These are phyloP conservation scores for Enteromius trimaculatus DNA, from an alignment of 2,797 vertebrate species.

Conservation along the genomic window DNA sequence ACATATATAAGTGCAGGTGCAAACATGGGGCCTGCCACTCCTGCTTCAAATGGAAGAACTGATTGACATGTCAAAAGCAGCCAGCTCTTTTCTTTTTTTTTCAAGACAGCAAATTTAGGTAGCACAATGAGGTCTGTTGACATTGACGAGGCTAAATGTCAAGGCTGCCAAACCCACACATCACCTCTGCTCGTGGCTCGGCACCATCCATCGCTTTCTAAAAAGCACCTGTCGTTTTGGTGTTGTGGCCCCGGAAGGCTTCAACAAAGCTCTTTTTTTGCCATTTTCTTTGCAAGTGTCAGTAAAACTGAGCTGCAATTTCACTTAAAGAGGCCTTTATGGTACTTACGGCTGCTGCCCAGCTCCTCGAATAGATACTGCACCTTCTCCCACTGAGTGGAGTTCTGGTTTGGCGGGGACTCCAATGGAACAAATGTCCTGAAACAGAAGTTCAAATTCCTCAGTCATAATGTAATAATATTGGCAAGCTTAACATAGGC, in stretches of 20 bases:
- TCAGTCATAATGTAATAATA: background rate
- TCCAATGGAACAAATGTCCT: slow-evolving; percentile 93
- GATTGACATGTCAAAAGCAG: slow-evolving; percentile 55
- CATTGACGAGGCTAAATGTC: slow-evolving; percentile 59
- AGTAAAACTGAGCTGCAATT: slow-evolving; percentile 35
- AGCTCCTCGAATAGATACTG: slow-evolving; percentile 93
- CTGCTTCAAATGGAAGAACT: slow-evolving; percentile 25
- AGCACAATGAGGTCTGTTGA: slow-evolving; percentile 56
- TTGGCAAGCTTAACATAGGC: no score
- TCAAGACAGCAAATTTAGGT: slow-evolving; percentile 43
- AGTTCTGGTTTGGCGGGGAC: slow-evolving; percentile 86
- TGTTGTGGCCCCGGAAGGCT: slow-evolving; percentile 14
- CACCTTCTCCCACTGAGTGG: slow-evolving; percentile 96
- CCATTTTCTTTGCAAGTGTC: slow-evolving; percentile 15
- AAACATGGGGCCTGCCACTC: background rate
- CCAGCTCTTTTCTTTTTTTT: slow-evolving; percentile 11
- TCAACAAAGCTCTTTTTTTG: slow-evolving; percentile 20
- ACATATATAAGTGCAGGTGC: slow-evolving; percentile 13
- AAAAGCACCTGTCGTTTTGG: slow-evolving; percentile 35
- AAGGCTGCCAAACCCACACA: slow-evolving; percentile 39
- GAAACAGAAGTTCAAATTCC: slow-evolving; percentile 32
- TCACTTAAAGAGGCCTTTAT: slow-evolving; percentile 11
- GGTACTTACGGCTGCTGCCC: slow-evolving; percentile 92
- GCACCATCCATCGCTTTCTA: slow-evolving; percentile 19
- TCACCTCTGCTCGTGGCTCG: slow-evolving; percentile 40